Base-by-base conservation (phyloP, 2,888 invertebrate species). In the Chromoteleia sp. region DNA sequence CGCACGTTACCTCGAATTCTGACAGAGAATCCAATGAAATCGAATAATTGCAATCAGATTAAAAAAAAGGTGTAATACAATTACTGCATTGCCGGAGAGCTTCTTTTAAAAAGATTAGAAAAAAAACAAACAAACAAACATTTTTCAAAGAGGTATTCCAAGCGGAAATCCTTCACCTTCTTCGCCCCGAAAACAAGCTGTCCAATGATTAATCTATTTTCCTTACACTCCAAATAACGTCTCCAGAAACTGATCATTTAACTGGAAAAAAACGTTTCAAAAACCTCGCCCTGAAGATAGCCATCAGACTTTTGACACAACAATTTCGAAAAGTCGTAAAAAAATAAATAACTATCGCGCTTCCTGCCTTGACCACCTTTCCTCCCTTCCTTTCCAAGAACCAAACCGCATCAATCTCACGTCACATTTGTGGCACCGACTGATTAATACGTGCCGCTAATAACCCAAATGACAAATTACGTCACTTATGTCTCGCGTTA, bases 381-480 rank as follows among this genome's bases (percentile, higher is more conserved):
- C 17, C 25, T n/a, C 10, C 2, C 41, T 8, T 0, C 8, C 33
- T 25, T 21, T 4, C 56, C 7, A n/a, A 61, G 33, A 61, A 30
- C 61, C 17, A 12, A 43, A 63, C 54, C 10, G 21, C 73, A 73
- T 73, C 73, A 73, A 73, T 73, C 63, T 73, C 63, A 30, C 25
- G 73, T 73, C 73, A 63, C 52, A 45, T 74, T 63, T 54, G 56
- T 45, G 45, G 56, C 56, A n/a, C 36, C 25, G 30, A 45, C 45
- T 74, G 74, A 63, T 74, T 74, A 74, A 74, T 63, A 63, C 29
- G 6, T 43, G 14, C 48, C 14, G 25, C 45, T 74, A 74, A 74
- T 74, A 74, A 63, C 17, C 63, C 54, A 30, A 54, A 54, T 63
- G 74, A 74, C 74, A 74, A 63, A 74, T 74, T 74, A 39, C 50